phyloP scores from a whole-genome alignment of 2,113 vertebrate species.

The Lichenostomus cassidix region DNA sequence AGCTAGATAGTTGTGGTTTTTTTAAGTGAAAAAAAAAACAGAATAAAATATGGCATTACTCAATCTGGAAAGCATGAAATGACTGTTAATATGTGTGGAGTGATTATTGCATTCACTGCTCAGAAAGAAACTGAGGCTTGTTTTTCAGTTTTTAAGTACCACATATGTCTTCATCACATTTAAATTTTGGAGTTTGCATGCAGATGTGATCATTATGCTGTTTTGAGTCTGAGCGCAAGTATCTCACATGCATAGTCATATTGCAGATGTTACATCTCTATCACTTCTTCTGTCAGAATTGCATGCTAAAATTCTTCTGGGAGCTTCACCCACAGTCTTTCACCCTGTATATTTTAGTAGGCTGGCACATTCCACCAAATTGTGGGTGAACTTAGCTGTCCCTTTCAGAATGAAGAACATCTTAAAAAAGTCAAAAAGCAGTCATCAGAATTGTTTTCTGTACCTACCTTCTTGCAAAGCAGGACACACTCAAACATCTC shows the following conservation, averaged over 20 bases:
- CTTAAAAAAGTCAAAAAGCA: neutral
- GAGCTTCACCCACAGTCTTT: neutral
- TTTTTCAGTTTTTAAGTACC: neutral
- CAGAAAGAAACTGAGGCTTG: neutral
- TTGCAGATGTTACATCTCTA: neutral
- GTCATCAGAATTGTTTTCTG: neutral
- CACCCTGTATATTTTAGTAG: neutral
- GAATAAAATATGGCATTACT: neutral
- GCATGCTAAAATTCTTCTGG: neutral
- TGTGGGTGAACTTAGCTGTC: neutral
- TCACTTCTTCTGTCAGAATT: neutral
- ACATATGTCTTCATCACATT: neutral
- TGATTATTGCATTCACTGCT: neutral
- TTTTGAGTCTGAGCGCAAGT: neutral
- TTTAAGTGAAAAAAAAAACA: too few relatives aligned
- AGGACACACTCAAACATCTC: neutral
- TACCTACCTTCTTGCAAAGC: neutral
- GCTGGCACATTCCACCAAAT: neutral
- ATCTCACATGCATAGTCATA: neutral
- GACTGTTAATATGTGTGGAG: neutral
- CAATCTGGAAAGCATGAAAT: neutral
- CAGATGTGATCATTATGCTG: conserved; percentile 5
- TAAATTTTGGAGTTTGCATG: neutral
- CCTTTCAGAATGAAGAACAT: neutral
- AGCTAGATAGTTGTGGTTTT: neutral